Evolutionary conservation across 2,797 vertebrate species (phyloP), one percentile per base, ranked within the genome.

Genomic region (Siniperca obscura): DNA sequence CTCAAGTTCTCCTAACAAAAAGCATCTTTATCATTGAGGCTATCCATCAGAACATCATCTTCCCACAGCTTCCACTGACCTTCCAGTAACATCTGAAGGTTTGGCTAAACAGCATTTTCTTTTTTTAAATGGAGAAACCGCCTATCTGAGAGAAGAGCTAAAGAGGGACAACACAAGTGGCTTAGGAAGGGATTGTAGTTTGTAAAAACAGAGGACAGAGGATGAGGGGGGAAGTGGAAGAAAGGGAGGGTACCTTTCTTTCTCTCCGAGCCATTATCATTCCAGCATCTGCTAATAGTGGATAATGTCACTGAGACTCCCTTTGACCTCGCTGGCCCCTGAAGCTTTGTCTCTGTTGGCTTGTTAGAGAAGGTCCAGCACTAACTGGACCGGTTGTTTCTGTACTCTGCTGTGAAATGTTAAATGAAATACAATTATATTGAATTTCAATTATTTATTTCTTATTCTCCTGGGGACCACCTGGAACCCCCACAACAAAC

Each of bases 221-320:
- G 36, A 60, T 70, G 83, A 64, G 64, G 42, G 70, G 21, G 50
- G 38, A 48, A 22, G 64, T 34, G 78, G 56, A 70, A 75, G 34
- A 79, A 74, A 76, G 78, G 83, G 71, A 62, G 72, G 65, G 38
- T 0, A 44, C 30, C 56, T 81, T 55, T 88, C 55, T 89, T 91
- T 88, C 50, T 83, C 72, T 86, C n/a, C 9, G 11, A 74, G 72
- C 62, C 59, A 90, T 93, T 89, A 90, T 90, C 91, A 90, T 93
- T 91, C 89, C 86, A 84, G 76, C 70, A 86, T 91, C 56, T 78
- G 70, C 76, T 92, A 92, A 94, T 91, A 85, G 66, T 76, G 38
- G 90, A 86, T 73, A 78, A 76, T 89, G 90, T 85, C 70, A 79
- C 74, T 44, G 73, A 67, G 80, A 86, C 66, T 67, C 60, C 27